phyloP scores from a whole-genome alignment of 2,113 vertebrate genomes.

The Chaenogobius annularis region DNA sequence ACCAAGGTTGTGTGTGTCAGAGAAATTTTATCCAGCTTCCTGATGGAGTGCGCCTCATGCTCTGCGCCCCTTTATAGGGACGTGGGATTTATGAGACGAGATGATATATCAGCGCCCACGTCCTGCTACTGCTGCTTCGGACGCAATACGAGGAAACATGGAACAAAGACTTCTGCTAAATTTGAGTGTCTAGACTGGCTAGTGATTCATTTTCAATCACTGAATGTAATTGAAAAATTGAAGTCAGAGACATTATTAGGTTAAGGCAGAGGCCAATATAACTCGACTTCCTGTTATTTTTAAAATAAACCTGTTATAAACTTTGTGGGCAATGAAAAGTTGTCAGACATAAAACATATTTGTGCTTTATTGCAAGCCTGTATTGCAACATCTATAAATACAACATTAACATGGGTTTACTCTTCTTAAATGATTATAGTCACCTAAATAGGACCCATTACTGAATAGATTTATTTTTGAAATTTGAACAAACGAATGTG shows the following conservation, averaged over 20 bases:
- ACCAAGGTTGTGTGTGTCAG: conserved; percentile 78
- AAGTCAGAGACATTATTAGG: neutral
- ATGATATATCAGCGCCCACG: conserved; percentile 63
- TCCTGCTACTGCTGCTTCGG: conserved; percentile 36
- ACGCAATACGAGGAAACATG: conserved; percentile 15
- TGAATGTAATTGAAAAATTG: neutral
- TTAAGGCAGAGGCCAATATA: neutral
- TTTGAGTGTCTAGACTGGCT: conserved; percentile 3
- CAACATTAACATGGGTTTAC: neutral
- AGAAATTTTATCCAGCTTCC: conserved; percentile 81
- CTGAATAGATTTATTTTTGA: neutral
- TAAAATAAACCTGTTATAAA: neutral
- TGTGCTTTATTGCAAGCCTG: neutral
- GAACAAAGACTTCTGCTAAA: conserved; percentile 8
- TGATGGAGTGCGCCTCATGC: conserved; percentile 59
- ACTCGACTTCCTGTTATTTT: conserved; percentile 3
- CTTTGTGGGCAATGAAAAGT: neutral
- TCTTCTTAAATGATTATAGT: neutral
- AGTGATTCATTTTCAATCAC: neutral
- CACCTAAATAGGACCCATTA: neutral
- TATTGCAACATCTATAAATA: neutral
- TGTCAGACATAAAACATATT: neutral
- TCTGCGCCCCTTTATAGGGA: conserved; percentile 54
- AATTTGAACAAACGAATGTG: no score
- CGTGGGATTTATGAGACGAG: conserved; percentile 61